A percentile compares a stretch with the other conserved stretches of the same genome.
phyloP scores from a whole-genome alignment of 2,113 vertebrate genomes.

The Scomber japonicus region DNA sequence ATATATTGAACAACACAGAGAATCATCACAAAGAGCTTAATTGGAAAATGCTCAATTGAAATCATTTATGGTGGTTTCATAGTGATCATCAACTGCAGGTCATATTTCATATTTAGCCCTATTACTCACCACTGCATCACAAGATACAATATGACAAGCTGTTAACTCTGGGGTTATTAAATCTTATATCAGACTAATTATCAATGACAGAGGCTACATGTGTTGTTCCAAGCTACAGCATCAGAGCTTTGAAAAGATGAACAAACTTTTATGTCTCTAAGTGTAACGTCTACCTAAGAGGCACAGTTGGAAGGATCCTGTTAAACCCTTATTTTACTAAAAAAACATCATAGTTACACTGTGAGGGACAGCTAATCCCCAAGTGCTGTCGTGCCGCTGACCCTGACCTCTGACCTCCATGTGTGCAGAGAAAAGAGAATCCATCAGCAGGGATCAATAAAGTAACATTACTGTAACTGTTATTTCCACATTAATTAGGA shows the following conservation, averaged over 20 bases:
- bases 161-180: background rate
- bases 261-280: background rate
- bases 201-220: background rate
- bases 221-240: too few species aligned
- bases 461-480: background rate
- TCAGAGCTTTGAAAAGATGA: background rate
- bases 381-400: background rate
- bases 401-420: constrained; percentile 13
- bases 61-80: background rate
- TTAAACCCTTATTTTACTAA: background rate
- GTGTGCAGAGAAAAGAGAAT: constrained; percentile 9
- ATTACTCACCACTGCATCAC: background rate
- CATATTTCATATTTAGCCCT: too few species aligned
- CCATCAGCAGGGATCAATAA: constrained; percentile 22
- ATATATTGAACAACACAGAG: background rate
- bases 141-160: background rate
- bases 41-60: background rate
- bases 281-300: too few species aligned
- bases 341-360: background rate
- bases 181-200: background rate
- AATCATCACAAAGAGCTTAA: background rate
- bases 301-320: too few species aligned
- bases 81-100: too few species aligned
- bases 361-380: background rate
- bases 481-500: background rate